These are phyloP conservation scores for Potamarius usumacintae DNA, from an alignment of 2,113 vertebrate species.

Conservation along the genomic window DNA sequence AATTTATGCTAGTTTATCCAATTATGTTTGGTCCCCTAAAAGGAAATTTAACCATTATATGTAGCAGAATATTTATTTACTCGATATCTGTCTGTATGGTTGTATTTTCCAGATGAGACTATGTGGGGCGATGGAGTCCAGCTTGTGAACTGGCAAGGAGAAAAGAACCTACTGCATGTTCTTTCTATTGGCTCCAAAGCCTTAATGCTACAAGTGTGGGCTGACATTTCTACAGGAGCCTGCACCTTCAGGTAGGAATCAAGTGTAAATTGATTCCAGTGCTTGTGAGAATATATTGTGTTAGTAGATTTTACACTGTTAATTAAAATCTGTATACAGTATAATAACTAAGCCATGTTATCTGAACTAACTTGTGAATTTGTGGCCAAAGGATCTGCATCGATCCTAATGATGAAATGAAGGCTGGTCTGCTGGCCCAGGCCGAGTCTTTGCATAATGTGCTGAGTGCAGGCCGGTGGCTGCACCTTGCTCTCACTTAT, in stretches of 20 bases:
- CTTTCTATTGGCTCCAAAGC: constrained; percentile 94
- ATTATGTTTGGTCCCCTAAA: background rate
- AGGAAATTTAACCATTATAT: background rate
- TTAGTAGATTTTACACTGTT: background rate
- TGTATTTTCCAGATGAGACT: constrained; percentile 73
- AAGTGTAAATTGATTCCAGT: background rate
- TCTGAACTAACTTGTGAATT: background rate
- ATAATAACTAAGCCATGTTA: background rate
- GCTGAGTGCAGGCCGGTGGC: constrained; percentile 82
- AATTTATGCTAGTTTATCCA: background rate
- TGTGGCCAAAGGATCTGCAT: constrained; percentile 81
- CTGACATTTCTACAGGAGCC: constrained; percentile 78
- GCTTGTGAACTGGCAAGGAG: constrained; percentile 71
- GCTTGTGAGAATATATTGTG: background rate
- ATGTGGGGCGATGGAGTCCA: constrained; percentile 64
- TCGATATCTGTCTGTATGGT: background rate
- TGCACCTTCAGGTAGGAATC: constrained; percentile 87
- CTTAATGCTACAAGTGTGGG: constrained; percentile 96
- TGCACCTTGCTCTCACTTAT: constrained; percentile 90
- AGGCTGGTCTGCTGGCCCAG: constrained; percentile 87
- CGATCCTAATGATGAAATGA: constrained; percentile 90
- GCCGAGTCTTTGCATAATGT: constrained; percentile 82
- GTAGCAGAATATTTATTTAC: background rate
- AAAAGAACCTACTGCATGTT: constrained; percentile 84
- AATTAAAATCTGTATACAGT: background rate